Base-by-base conservation (phyloP, 1,140 invertebrate species). In the Reticulitermes speratus region DNA sequence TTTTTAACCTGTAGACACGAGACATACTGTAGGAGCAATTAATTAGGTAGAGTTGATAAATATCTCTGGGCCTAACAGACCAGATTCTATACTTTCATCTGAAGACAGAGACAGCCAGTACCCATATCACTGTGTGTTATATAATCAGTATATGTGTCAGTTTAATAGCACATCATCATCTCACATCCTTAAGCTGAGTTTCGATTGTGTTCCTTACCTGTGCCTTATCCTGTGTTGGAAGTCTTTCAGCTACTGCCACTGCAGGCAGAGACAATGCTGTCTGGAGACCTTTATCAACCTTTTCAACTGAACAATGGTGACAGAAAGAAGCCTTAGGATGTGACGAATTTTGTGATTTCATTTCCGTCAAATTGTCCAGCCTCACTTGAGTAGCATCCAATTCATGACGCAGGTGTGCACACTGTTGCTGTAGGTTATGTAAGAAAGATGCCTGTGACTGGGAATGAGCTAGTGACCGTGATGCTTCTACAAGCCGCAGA, bases 391-490 rank as follows among this genome's bases (percentile, higher is more conserved):
- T 59, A 9, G 84, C 45, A 25, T 52, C 45, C 30, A 84, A 2
- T 84, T 84, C 84, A 48, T 38, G 25, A 23, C 45, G 44, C 21
- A 84, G 30, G 55, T 84, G 55, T 14, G 55, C 84, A 52, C 45
- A 84, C 32, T 52, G 45, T 25, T 32, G 48, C 48, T 84, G 84
- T 12, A 84, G 55, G 30, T 84, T 48, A 30, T 59, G 45, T 59
- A 84, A 16, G n/a, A 84, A 84, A 2, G 19, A 52, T 21, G 55
- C 19, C 55, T 84, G 45, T 14, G 44, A 52, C 25, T 52, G 38
- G 32, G 83, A 44, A 48, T 84, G 83, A 84, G 19, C 45, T n/a
- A 84, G 52, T 48, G 83, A 84, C 45, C n/a, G 44, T 21, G 84
- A 84, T 25, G 48, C 84, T 75, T 75, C 65, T 75, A 75, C 14